Percentiles rank a stretch among this genome's conserved stretches.
phyloP scores from a whole-genome alignment of 2,113 vertebrate species.

The Corythoichthys intestinalis region DNA sequence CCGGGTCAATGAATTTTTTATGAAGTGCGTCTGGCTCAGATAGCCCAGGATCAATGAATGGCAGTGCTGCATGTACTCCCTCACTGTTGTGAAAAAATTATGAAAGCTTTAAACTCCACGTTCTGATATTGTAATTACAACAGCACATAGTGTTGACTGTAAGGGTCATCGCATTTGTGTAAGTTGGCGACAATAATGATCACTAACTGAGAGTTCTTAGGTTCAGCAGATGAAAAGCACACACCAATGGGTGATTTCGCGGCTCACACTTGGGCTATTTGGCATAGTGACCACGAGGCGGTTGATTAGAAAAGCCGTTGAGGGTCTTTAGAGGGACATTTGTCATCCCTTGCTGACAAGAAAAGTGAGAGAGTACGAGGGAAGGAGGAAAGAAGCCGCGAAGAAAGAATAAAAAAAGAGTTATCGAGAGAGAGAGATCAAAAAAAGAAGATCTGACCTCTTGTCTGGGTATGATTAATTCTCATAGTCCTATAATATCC shows the following conservation, averaged over 20 bases:
- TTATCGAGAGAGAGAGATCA: constrained; percentile 14
- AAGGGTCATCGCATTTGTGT: background rate
- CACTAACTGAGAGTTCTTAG: background rate
- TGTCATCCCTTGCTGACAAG: constrained; percentile 16
- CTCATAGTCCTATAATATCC: constrained; percentile 62
- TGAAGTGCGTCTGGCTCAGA: background rate
- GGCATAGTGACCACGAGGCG: constrained; percentile 8
- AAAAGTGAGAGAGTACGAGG: background rate
- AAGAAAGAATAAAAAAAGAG: background rate
- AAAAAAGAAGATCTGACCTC: constrained; percentile 28
- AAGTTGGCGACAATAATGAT: constrained; percentile 1
- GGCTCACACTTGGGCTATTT: constrained; percentile 16
- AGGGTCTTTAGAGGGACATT: constrained; percentile 33
- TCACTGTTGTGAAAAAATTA: constrained; percentile 2
- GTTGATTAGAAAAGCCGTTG: constrained; percentile 39
- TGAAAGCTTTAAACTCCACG: background rate
- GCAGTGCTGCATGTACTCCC: background rate
- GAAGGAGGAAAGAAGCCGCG: background rate
- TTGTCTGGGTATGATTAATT: constrained; percentile 59
- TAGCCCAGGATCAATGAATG: constrained; percentile 1
- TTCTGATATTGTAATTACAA: constrained; percentile 17
- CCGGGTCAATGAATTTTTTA: background rate
- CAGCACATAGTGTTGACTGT: background rate
- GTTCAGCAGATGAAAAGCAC: background rate
- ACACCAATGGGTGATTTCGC: background rate